Evolutionary conservation across 1,140 invertebrate species (phyloP).

Genomic region (Megathymus violae): DNA sequence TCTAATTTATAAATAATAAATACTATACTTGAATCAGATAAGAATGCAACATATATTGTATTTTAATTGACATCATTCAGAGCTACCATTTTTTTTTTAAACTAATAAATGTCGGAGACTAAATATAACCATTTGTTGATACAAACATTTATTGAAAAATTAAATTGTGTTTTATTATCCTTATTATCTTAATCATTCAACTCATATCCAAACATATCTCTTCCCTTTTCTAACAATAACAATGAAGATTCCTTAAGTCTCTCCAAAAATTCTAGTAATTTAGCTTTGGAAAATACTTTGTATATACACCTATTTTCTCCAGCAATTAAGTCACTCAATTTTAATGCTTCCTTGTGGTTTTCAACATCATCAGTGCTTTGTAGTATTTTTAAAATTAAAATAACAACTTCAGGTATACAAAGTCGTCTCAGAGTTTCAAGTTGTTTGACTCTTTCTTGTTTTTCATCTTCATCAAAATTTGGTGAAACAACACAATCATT

Average conservation of each 20-base stretch:
- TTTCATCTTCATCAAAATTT: constrained; percentile 78
- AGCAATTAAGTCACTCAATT: constrained; percentile 91
- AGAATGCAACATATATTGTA: neutral
- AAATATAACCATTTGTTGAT: constrained; percentile 47
- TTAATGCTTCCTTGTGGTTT: constrained; percentile 90
- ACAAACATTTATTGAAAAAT: constrained; percentile 52
- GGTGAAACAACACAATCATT: constrained; percentile 73
- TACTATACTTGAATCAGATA: no score
- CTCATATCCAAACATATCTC: constrained; percentile 89
- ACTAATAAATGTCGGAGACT: constrained; percentile 10
- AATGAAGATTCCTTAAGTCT: constrained; percentile 92
- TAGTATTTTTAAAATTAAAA: constrained; percentile 92
- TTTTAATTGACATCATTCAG: neutral
- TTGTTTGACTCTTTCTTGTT: constrained; percentile 85
- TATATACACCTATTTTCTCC: constrained; percentile 92
- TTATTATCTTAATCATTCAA: constrained; percentile 52
- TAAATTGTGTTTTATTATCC: constrained; percentile 35
- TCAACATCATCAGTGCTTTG: constrained; percentile 90
- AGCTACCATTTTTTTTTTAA: constrained; percentile 14
- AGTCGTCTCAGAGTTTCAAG: constrained; percentile 90
- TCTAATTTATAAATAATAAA: constrained; percentile 3
- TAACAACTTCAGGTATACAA: constrained; percentile 92
- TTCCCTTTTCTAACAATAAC: constrained; percentile 87
- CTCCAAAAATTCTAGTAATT: constrained; percentile 89
- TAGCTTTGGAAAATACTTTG: constrained; percentile 90